phyloP scores from a whole-genome alignment of 2,888 invertebrate genomes.

The Ennomos quercinarius region DNA sequence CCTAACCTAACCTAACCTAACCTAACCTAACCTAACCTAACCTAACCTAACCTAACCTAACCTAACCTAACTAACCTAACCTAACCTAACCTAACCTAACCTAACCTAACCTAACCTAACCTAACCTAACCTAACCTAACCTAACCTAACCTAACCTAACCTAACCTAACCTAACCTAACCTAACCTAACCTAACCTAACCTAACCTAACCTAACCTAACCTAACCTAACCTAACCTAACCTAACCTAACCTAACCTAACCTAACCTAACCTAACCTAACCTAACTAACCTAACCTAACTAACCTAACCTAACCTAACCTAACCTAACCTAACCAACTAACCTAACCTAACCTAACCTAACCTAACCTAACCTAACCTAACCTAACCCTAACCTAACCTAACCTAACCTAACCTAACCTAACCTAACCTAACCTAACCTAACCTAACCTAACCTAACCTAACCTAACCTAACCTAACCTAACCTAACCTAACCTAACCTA shows the following conservation, averaged over 20 bases:
- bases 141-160: conserved; percentile 26
- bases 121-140: conserved; percentile 21
- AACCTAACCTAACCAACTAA: background rate
- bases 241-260: conserved; percentile 14
- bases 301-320: too few relatives aligned
- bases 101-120: conserved; percentile 26
- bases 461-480: too few relatives aligned
- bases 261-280: background rate
- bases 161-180: conserved; percentile 26
- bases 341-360: conserved; percentile 25
- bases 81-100: conserved; percentile 32
- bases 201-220: conserved; percentile 31
- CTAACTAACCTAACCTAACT: background rate
- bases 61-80: conserved; percentile 31
- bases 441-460: too few relatives aligned
- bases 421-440: too few relatives aligned
- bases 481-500: too few relatives aligned
- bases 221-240: conserved; percentile 19
- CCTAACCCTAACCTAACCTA: too few relatives aligned
- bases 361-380: too few relatives aligned
- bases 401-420: too few relatives aligned
- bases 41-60: conserved; percentile 33
- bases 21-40: conserved; percentile 27
- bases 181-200: conserved; percentile 34
- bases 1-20: conserved; percentile 30